Evolutionary conservation across 2,888 invertebrate species (phyloP).

Genomic region (Nesidiocoris tenuis): DNA sequence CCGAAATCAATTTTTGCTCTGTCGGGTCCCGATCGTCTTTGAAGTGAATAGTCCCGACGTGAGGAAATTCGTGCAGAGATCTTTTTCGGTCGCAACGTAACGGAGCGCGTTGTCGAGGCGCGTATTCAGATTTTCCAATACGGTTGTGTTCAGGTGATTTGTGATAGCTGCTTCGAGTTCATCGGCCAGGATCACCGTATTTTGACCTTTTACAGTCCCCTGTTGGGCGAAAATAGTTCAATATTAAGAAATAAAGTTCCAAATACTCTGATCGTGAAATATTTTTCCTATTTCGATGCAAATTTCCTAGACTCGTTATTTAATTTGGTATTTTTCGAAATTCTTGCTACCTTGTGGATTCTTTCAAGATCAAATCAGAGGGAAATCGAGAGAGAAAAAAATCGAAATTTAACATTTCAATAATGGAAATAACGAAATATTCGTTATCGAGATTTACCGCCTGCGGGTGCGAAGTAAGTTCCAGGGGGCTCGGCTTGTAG

Average conservation of each 20-base stretch:
- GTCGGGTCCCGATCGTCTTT: background rate
- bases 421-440: too few relatives aligned
- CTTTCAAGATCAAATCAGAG: too few relatives aligned
- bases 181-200: conserved; percentile 28
- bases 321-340: too few relatives aligned
- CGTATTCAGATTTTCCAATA: conserved; percentile 24
- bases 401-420: too few relatives aligned
- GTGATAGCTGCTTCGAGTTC: conserved; percentile 12
- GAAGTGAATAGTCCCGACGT: conserved; percentile 25
- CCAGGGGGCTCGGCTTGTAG: conserved; percentile 35
- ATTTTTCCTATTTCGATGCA: too few relatives aligned
- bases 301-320: too few relatives aligned
- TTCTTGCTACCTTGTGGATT: too few relatives aligned
- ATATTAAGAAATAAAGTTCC: too few relatives aligned
- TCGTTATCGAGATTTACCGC: too few relatives aligned
- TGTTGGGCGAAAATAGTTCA: too few relatives aligned
- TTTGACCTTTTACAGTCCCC: conserved; percentile 14
- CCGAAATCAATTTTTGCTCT: conserved; percentile 9
- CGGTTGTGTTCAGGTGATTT: conserved; percentile 14
- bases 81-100: conserved; percentile 13
- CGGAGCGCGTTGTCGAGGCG: conserved; percentile 28
- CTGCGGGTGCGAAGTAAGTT: background rate
- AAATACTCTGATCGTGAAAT: too few relatives aligned
- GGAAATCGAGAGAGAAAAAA: too few relatives aligned
- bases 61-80: conserved; percentile 32